Evolutionary conservation across 2,888 invertebrate genomes (phyloP), one percentile per base, ranked within the genome.

Genomic region (Glaucopsyche alexis): DNA sequence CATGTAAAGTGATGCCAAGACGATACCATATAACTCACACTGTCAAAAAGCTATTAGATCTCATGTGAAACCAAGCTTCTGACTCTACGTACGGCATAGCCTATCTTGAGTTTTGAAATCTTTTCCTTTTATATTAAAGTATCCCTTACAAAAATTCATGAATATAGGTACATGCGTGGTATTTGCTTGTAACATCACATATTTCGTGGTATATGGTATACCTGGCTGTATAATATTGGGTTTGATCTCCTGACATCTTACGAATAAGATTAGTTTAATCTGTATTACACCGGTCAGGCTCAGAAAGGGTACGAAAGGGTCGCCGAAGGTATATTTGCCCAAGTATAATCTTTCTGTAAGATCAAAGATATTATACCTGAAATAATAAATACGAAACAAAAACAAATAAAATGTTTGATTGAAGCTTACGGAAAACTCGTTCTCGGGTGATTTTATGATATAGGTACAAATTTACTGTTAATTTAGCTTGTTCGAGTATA

Each of bases 241-340:
- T 16, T 69, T 69, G 69, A 49, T 69, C 69, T 69, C 19, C 45
- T 49, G 69, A 69, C 49, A 29, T 49, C 69, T 69, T 69, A 47
- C 16, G 49, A 49, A 69, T 69, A 29, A 69, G 69, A 69, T 69
- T 49, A 69, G 49, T 13, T 2, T 69, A 69, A 69, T 69, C 69
- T 69, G 19, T 69, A 69, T 69, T 49, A 69, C 69, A 49, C 69
- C 19, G 47, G 69, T 49, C 42, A 19, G 69, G 19, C 29, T 49
- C 19, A 69, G 8, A 19, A 14, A 69, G 69, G 69, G 69, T 49
- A 19, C 47, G 69, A 47, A 69, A 69, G 69, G 69, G 69, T 67
- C 45, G 19, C 69, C 14, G 16, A 29, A 69, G 69, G 47, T 69
- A 69, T 69, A 11, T 69, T 49, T 69, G 29, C 19, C 29, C 49